Conservation (phyloP, 2,113 vertebrate species). For the Candoia aspera region DNA sequence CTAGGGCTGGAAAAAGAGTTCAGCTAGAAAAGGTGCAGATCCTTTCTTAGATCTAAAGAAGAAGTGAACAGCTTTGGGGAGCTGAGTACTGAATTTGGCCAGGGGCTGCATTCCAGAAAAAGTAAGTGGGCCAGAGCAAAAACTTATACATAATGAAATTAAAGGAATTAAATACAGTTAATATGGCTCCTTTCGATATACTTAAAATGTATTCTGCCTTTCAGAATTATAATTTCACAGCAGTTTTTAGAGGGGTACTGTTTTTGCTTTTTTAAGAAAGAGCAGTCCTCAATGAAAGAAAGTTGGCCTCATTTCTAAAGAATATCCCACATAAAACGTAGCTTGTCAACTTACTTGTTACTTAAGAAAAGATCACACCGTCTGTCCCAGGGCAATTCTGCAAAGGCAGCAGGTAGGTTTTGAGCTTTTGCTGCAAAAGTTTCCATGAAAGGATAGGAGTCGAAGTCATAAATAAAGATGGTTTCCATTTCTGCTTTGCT, state of each 20-base stretch:
- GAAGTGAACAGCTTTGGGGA: neutral
- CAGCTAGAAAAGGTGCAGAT: neutral
- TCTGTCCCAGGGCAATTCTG: constrained; percentile 53
- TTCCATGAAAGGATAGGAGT: constrained; percentile 54
- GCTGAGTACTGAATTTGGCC: neutral
- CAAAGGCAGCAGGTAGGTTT: neutral
- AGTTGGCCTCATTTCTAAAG: neutral
- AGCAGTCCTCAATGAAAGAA: neutral
- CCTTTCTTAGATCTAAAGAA: neutral
- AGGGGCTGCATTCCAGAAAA: neutral
- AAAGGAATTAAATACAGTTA: neutral
- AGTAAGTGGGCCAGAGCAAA: neutral
- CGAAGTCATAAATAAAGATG: constrained; percentile 71
- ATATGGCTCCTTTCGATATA: neutral
- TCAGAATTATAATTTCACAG: neutral
- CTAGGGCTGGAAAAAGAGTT: neutral
- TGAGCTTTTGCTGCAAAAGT: constrained; percentile 36
- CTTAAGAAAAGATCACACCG: constrained; percentile 66
- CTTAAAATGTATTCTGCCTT: neutral
- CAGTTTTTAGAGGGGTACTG: no score
- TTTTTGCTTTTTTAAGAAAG: neutral
- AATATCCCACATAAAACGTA: neutral
- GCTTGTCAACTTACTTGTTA: constrained; percentile 56
- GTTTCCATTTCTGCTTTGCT: neutral
- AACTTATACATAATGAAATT: neutral